A percentile compares a stretch with the other conserved stretches of the same genome.
phyloP scores from a whole-genome alignment of 2,888 invertebrate species.

The Ennomos fuscantarius region DNA sequence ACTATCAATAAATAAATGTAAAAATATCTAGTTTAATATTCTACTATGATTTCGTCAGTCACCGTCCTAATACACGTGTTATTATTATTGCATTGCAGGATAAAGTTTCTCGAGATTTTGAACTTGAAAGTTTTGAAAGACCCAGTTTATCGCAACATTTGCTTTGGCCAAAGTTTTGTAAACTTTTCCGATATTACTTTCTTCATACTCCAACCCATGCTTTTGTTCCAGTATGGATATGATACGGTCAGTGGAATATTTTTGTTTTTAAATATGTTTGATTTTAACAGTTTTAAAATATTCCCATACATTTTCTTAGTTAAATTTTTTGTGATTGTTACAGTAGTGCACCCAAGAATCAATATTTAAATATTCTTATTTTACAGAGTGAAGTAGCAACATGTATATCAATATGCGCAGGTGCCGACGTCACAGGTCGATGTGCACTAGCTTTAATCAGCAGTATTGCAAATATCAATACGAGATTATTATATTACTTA shows the following conservation, averaged over 20 bases:
- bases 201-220: slow-evolving; percentile 86
- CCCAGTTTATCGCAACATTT: slow-evolving; percentile 83
- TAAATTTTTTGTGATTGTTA: neutral
- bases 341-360: neutral
- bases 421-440: slow-evolving; percentile 73
- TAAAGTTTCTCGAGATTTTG: slow-evolving; percentile 62
- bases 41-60: neutral
- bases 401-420: slow-evolving; percentile 73
- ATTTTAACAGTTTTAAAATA: too few species aligned
- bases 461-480: slow-evolving; percentile 60
- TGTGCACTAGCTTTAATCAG: slow-evolving; percentile 68
- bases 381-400: slow-evolving; percentile 72
- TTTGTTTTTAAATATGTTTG: too few species aligned
- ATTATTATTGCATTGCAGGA: slow-evolving; percentile 47
- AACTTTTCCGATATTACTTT: slow-evolving; percentile 87
- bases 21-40: neutral
- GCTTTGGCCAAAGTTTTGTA: slow-evolving; percentile 85
- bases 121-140: slow-evolving; percentile 81
- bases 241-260: slow-evolving; percentile 54
- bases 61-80: neutral
- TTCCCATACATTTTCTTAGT: neutral
- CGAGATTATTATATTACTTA: slow-evolving; percentile 65
- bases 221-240: slow-evolving; percentile 85
- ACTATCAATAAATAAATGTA: neutral
- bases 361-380: neutral